phyloP scores from a whole-genome alignment of 2,888 invertebrate genomes.

The Volucella inanis region DNA sequence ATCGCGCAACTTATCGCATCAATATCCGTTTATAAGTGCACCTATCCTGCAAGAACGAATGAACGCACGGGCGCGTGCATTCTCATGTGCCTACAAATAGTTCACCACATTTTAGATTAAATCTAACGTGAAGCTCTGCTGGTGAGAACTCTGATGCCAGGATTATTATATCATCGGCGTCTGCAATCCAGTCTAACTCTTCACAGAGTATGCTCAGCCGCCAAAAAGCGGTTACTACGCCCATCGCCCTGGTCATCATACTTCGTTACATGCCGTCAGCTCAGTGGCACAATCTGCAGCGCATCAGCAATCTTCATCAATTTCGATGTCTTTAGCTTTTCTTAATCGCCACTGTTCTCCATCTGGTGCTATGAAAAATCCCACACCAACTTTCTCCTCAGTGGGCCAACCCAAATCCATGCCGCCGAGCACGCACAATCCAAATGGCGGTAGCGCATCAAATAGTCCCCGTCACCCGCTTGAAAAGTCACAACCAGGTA shows the following conservation, averaged over 20 bases:
- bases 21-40: slow-evolving; percentile 84
- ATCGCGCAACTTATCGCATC: slow-evolving; percentile 85
- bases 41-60: slow-evolving; percentile 86
- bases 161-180: slow-evolving; percentile 76
- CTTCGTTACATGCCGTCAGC: slow-evolving; percentile 80
- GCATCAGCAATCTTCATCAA: slow-evolving; percentile 77
- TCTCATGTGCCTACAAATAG: slow-evolving; percentile 75
- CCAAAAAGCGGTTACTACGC: slow-evolving; percentile 77
- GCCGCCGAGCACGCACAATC: slow-evolving; percentile 75
- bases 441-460: slow-evolving; percentile 79
- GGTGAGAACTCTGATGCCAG: slow-evolving; percentile 75
- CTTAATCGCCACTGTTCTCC: slow-evolving; percentile 77
- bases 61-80: no score
- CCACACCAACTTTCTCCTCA: slow-evolving; percentile 77
- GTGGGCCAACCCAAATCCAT: slow-evolving; percentile 69
- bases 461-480: slow-evolving; percentile 78
- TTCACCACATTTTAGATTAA: slow-evolving; percentile 80
- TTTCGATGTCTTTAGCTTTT: slow-evolving; percentile 73
- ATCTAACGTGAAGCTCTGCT: slow-evolving; percentile 76
- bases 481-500: slow-evolving; percentile 45
- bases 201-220: slow-evolving; percentile 75
- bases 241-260: slow-evolving; percentile 79
- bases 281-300: slow-evolving; percentile 79
- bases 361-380: slow-evolving; percentile 78
- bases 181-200: slow-evolving; percentile 76